Base-by-base conservation (phyloP, 2,797 vertebrate species). In the Pipistrellus kuhlii region DNA sequence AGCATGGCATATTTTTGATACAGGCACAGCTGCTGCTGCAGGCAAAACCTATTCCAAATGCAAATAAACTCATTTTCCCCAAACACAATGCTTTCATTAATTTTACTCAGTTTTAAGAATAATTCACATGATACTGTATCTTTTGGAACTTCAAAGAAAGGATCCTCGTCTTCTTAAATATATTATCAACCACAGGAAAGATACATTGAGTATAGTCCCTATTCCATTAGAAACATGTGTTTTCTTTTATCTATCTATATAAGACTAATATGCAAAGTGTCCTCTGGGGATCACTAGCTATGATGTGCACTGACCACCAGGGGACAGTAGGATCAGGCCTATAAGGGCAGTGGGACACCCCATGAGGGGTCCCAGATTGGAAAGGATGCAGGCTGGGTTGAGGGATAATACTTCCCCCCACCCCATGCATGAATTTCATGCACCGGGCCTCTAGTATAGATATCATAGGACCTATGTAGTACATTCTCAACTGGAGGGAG, bases 1-100 rank as follows among this genome's bases (percentile, higher is more conserved):
- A 98, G 88, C 72, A 91, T 96, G 96, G 94, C 94, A 91, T 83
- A 83, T 93, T 95, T 88, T 93, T 83, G 72, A 82, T 96, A 91
- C 8, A 95, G 80, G 85, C 81, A 97, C 87, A 96, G 95, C 84
- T 97, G 93, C 73, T 96, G 83, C 93, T 96, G 44, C 85, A 86
- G 94, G 95, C 90, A 96, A 97, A 97, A 75, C n/a, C 80, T 41
- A 66, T 95, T 92, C 96, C 30, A 84, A 87, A 95, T 46, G 44
- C 55, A 91, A 88, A n/a, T 55, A 94, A 86, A 81, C 83, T 89
- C 55, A 75, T 85, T 87, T 94, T 66, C 2, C n/a, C 41, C 38
- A 92, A 64, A 93, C 92, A 95, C 69, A 94, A 83, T 93, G 86
- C 76, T 92, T 88, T 90, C 85, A 97, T 95, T 97, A 96, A 94